These are phyloP conservation scores for Cherax destructor DNA, from an alignment of 1,140 invertebrate genomes.

Conservation along the genomic window DNA sequence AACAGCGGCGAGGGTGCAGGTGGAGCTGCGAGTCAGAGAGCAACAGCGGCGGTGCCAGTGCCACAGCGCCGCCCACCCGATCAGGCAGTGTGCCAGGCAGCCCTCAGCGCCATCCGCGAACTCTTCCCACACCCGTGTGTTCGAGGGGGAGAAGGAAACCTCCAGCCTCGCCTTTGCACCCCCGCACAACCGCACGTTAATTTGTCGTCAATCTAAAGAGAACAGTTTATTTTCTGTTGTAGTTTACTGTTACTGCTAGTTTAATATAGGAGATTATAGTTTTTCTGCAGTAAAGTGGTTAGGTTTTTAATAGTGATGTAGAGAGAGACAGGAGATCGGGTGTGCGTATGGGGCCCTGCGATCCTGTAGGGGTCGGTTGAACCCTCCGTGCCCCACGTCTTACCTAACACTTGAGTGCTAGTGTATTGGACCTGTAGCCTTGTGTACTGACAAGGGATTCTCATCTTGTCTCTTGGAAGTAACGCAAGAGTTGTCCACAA, in stretches of 20 bases:
- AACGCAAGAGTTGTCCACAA: not conserved
- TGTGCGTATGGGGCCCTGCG: conserved; percentile 60
- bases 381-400: conserved; percentile 4
- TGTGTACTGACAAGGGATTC: not conserved
- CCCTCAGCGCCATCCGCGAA: not conserved
- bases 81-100: not conserved
- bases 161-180: not conserved
- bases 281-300: not conserved
- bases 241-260: not conserved
- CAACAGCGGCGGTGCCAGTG: conserved; percentile 1
- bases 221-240: not conserved
- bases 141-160: not conserved
- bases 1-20: conserved; percentile 12
- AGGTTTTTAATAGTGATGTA: conserved; percentile 41
- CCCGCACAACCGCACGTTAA: not conserved
- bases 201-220: not conserved
- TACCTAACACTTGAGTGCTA: not conserved
- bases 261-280: not conserved
- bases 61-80: not conserved
- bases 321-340: conserved; percentile 17
- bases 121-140: not conserved
- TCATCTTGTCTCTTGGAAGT: not conserved
- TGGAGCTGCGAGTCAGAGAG: conserved; percentile 11
- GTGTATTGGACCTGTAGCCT: not conserved
- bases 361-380: conserved; percentile 63